Evolutionary conservation across 92 coral and sea anemone genomes (phyloP), one percentile per base, ranked within the genome.

Genomic region (Muricea muricata): DNA sequence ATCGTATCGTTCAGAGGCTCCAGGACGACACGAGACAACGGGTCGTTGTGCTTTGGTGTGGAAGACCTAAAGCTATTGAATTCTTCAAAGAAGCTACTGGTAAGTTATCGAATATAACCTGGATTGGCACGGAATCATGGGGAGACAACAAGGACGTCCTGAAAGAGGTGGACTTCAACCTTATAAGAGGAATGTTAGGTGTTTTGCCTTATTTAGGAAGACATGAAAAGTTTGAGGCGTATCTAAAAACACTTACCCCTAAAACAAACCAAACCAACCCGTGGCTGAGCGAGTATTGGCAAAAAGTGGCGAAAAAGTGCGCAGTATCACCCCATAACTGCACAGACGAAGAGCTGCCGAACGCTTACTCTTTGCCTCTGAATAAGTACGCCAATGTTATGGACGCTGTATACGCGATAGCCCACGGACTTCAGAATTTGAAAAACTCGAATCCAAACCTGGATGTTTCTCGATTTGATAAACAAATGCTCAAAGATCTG

Each of bases 41-140:
- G 46, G 97, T 89, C 17, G 89, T 93, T 23, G 91, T 96, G 6
- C 84, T 96, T 2, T 96, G 99, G 99, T 96, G 99, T 52, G 93
- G 92, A 78, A 56, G 97, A 45, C 98, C 99, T 0, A 89, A 82
- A 70, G 99, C 99, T 21, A 80, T 93, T n/a, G 94, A 91, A 20
- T 96, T 96, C 72, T 74, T 96, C 29, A 81, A 90, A 78, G 93
- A 76, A 79, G 99, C 96, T 6, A 88, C 99, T 11, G 93, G 91
- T 0, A 93, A 86, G 71, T 31, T 78, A 35, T 56, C 65, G 46
- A 78, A 78, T 39, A 39, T 58, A 25, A 96, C 97, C 1, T 96
- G 99, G 99, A 96, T 96, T 10, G 99, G 99, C 17, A 96, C 99
- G 6, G 99, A 96, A 69, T 93, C 99, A 6, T 96, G 99, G 99